Evolutionary conservation across 2,797 vertebrate genomes (phyloP), one percentile per base, ranked within the genome.

Genomic region (Sphaeramia orbicularis): DNA sequence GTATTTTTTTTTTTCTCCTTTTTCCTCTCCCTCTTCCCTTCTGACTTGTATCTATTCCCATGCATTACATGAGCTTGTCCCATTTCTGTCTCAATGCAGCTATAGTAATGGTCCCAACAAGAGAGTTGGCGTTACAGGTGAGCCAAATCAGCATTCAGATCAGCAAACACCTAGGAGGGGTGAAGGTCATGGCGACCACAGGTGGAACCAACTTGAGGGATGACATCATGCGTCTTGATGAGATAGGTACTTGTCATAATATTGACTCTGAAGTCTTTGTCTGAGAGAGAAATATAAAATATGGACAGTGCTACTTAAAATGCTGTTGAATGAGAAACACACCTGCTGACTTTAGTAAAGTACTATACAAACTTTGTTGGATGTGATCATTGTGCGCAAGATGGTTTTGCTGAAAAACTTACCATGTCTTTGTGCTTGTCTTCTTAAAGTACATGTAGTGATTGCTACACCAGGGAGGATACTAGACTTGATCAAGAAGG

Each of bases 101-200:
- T 45, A 80, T 94, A 19, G 93, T 94, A 12, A 80, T 94, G 85
- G 93, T 94, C 55, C 93, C 93, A 15, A 94, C 93, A 7, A 90
- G 93, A 78, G 93, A 94, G 83, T 54, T 94, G 78, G 93, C 93
- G 50, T 71, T 94, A 42, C 93, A 94, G 74, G 45, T 93, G 76
- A 94, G 93, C 85, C 93, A 94, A 71, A 94, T 94, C 74, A 88
- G 92, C 62, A 94, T 94, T 78, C 92, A 93, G 65, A 64, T 94
- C 67, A 88, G 92, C 80, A 94, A 92, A 55, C 93, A 93, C 74
- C 78, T 94, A 11, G 92, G 91, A 21, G 93, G 92, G 1, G 84
- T 94, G n/a, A 94, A 93, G 65, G 62, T 93, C 65, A 94, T 94
- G 93, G 93, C 92, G 18, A 94, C 93, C 18, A 94, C 93, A 0